phyloP scores from a whole-genome alignment of 2,888 invertebrate genomes.

The Alsophila aescularia region DNA sequence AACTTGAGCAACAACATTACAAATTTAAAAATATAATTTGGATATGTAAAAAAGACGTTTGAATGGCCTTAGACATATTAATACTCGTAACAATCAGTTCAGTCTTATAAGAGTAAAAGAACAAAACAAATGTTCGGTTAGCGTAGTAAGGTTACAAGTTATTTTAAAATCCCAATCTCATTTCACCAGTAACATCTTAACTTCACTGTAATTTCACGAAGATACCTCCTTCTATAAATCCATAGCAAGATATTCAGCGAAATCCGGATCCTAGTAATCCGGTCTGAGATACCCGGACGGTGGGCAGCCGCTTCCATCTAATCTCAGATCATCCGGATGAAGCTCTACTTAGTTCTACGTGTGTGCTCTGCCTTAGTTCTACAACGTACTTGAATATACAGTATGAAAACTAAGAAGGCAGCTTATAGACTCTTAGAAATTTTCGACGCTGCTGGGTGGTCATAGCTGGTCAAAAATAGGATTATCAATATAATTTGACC shows the following conservation, averaged over 20 bases:
- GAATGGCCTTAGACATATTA: no score
- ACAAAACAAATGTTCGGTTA: no score
- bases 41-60: no score
- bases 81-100: no score
- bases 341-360: constrained; percentile 60
- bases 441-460: background rate
- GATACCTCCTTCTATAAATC: constrained; percentile 44
- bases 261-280: constrained; percentile 80
- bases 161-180: background rate
- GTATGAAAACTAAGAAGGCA: no score
- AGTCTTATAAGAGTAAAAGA: no score
- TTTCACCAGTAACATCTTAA: constrained; percentile 9
- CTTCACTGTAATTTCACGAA: background rate
- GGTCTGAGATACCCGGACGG: constrained; percentile 74
- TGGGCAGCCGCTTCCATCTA: constrained; percentile 78
- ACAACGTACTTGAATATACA: constrained; percentile 4
- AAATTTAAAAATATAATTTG: no score
- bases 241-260: constrained; percentile 75
- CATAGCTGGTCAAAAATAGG: no score
- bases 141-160: background rate
- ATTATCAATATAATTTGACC: no score
- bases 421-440: background rate
- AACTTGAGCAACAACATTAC: no score
- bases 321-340: constrained; percentile 78
- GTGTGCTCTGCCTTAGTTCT: constrained; percentile 51